Conservation (phyloP, 2,888 invertebrate genomes). For the Lepidochrysops patricia region DNA sequence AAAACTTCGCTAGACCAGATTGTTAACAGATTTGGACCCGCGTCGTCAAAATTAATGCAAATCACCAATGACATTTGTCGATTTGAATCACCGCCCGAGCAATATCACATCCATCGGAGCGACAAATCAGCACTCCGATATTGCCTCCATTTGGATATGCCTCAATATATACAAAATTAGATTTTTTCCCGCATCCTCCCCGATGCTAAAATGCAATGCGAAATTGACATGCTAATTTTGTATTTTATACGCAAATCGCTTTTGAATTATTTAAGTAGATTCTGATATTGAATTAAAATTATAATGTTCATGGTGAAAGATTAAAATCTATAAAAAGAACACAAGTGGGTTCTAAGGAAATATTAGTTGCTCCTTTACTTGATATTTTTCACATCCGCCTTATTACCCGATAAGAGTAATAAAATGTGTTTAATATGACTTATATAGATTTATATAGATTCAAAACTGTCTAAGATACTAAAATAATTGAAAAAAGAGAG, state of each 20-base stretch:
- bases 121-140: constrained; percentile 72
- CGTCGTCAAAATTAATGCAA: constrained; percentile 40
- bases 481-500: too few species aligned
- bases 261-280: background rate
- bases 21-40: too few species aligned
- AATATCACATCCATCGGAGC: constrained; percentile 56
- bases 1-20: too few species aligned
- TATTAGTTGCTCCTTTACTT: background rate
- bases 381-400: too few species aligned
- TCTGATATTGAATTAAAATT: background rate
- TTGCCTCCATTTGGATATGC: constrained; percentile 69
- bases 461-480: too few species aligned
- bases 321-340: background rate
- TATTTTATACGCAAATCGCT: background rate
- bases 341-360: background rate
- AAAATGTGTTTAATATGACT: too few species aligned
- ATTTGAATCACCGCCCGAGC: constrained; percentile 69
- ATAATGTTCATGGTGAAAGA: background rate
- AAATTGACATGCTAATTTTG: constrained; percentile 2
- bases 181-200: constrained; percentile 48
- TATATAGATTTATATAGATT: too few species aligned
- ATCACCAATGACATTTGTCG: constrained; percentile 43
- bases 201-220: constrained; percentile 15
- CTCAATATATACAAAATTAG: constrained; percentile 61
- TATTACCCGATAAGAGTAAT: too few species aligned